Percentiles rank a stretch among this genome's conserved stretches.
These are phyloP conservation scores for Siphonodentalium dalli DNA, from an alignment of 2,888 invertebrate genomes.

Conservation along the genomic window DNA sequence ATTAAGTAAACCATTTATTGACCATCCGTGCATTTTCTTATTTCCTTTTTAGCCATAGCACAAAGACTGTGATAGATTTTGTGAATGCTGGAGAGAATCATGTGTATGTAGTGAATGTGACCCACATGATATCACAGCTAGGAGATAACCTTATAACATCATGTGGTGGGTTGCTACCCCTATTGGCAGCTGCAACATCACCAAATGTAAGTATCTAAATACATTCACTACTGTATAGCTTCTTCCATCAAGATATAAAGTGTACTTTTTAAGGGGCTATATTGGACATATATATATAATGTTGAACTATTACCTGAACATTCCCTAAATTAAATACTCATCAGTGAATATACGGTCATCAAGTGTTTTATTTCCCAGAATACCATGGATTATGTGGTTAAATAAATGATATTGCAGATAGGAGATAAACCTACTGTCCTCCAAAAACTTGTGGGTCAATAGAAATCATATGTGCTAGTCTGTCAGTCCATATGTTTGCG, in stretches of 20 bases:
- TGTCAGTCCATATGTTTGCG: too few relatives aligned
- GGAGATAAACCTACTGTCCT: too few relatives aligned
- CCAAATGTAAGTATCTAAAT: slow-evolving; percentile 83
- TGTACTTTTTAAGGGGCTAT: too few relatives aligned
- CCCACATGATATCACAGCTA: slow-evolving; percentile 97
- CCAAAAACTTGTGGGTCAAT: too few relatives aligned
- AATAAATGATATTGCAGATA: too few relatives aligned
- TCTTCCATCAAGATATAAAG: not conserved
- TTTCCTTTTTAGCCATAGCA: slow-evolving; percentile 80
- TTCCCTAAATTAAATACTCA: too few relatives aligned
- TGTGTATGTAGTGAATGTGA: slow-evolving; percentile 98
- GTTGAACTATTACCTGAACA: too few relatives aligned
- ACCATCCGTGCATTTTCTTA: not conserved
- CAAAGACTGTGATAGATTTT: slow-evolving; percentile 95
- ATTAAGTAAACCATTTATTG: not conserved
- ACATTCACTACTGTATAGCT: not conserved
- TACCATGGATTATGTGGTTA: too few relatives aligned
- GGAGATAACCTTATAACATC: slow-evolving; percentile 99
- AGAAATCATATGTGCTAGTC: too few relatives aligned
- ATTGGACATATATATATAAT: too few relatives aligned
- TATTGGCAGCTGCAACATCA: slow-evolving; percentile 97
- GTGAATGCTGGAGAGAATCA: slow-evolving; percentile 98
- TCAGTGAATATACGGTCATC: too few relatives aligned
- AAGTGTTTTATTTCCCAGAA: too few relatives aligned
- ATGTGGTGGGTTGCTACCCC: slow-evolving; percentile 93